Evolutionary conservation across 1,140 invertebrate species (phyloP).

Genomic region (Grapholita molesta): DNA sequence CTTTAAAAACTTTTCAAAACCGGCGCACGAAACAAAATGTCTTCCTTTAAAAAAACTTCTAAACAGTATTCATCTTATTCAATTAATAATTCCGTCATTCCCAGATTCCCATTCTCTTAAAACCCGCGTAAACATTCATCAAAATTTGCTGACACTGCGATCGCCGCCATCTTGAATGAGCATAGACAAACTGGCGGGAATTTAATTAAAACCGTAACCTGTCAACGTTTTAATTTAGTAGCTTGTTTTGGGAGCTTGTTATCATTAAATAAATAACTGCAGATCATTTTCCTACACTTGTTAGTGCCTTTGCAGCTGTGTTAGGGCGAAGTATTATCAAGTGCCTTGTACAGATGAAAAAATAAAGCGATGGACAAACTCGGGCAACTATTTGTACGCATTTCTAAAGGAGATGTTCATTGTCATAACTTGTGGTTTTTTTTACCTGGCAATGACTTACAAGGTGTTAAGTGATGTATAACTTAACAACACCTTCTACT

Average conservation of each 20-base stretch:
- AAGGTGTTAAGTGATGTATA: too few relatives aligned
- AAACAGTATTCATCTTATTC: background rate
- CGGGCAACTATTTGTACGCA: too few relatives aligned
- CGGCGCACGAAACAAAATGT: background rate
- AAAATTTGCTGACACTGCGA: background rate
- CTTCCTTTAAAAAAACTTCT: background rate
- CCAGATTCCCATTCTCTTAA: background rate
- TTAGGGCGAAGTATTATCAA: too few relatives aligned
- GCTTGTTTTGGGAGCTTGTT: background rate
- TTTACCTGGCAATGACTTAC: too few relatives aligned
- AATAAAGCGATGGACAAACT: too few relatives aligned
- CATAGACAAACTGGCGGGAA: background rate
- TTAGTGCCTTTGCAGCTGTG: background rate
- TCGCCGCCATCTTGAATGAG: slow-evolving; percentile 2
- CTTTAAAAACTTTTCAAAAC: background rate
- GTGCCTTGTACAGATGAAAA: too few relatives aligned
- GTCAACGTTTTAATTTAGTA: background rate
- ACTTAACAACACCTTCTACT: too few relatives aligned
- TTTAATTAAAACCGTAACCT: background rate
- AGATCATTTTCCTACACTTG: background rate
- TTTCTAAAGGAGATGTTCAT: too few relatives aligned
- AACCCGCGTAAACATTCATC: slow-evolving; percentile 4
- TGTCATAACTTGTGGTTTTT: too few relatives aligned
- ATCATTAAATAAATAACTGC: background rate
- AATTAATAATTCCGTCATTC: slow-evolving; percentile 14